Base-by-base conservation (phyloP, 2,888 invertebrate species). In the Leptinotarsa peninsularis region DNA sequence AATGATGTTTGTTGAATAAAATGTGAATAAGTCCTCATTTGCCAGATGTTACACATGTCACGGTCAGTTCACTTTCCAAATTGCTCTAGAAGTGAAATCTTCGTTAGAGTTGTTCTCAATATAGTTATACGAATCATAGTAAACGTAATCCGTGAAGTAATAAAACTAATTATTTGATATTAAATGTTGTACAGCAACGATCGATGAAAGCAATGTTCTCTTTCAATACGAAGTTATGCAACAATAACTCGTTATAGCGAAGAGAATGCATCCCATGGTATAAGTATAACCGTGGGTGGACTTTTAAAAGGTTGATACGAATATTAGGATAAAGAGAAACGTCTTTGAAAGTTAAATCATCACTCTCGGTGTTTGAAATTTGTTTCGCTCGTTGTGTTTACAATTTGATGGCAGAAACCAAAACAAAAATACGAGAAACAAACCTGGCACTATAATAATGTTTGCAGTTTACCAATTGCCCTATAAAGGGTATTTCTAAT, bases 71-170 rank as follows among this genome's bases (percentile, higher is more conserved):
- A 63, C 63, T 63, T 63, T 63, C 63, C 43, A 63, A 63, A n/a
- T 63, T 63, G 63, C 33, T 33, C 43, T 63, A 43, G 33, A 63
- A 63, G 63, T 63, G 63, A 63, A 63, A 63, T 63, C 63, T 43
- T 63, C 63, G 2, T 63, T 63, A 63, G n/a, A 63, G 33, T 63
- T 33, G 43, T 63, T 63, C 63, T 63, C 63, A 33, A n/a, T 63
- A 60, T 13, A 60, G 2, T 43, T 4, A 60, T 60, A 60, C 27
- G 23, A 17, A 60, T 60, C 60, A 18, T 63, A 63, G 63, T 7
- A n/a, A 63, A 43, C 21, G 43, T 23, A 23, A 58, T 58, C 58
- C 63, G 13, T n/a, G 43, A 63, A 7, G 63, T 63, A 63, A 63
- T 63, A 63, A 43, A 33, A 63, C 27, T 4, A 15, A 63, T 10